phyloP scores from a whole-genome alignment of 2,888 invertebrate genomes.

The Drosophila picticornis region DNA sequence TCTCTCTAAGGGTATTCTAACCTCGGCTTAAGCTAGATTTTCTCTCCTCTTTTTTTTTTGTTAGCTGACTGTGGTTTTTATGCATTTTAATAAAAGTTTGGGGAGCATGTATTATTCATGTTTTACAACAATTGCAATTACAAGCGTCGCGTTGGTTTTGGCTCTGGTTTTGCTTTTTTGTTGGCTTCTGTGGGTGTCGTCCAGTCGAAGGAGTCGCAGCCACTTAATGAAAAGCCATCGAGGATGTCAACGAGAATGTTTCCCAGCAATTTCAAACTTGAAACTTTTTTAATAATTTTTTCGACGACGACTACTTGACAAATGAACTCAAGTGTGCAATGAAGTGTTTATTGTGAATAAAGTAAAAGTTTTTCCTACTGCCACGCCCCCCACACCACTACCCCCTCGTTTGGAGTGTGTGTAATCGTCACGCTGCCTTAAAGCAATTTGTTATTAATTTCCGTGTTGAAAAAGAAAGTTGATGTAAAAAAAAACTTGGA shows the following conservation, averaged over 20 bases:
- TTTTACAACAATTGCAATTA: slow-evolving; percentile 72
- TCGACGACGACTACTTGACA: slow-evolving; percentile 58
- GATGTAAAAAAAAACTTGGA: slow-evolving; percentile 37
- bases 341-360: slow-evolving; percentile 77
- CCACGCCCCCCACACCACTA: slow-evolving; percentile 22
- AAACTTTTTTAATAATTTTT: slow-evolving; percentile 78
- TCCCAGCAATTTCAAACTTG: slow-evolving; percentile 33
- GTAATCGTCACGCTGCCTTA: slow-evolving; percentile 71
- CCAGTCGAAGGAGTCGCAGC: slow-evolving; percentile 6
- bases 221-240: slow-evolving; percentile 74
- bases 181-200: neutral
- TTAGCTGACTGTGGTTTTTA: slow-evolving; percentile 42
- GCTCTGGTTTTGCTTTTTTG: neutral
- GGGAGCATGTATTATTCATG: slow-evolving; percentile 75
- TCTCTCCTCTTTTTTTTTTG: neutral
- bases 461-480: slow-evolving; percentile 68
- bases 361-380: slow-evolving; percentile 58
- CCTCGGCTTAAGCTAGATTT: neutral
- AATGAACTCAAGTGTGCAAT: slow-evolving; percentile 80
- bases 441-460: slow-evolving; percentile 82
- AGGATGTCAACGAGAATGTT: slow-evolving; percentile 24
- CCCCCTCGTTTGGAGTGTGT: slow-evolving; percentile 7
- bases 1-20: neutral
- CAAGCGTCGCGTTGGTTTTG: slow-evolving; percentile 25
- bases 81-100: slow-evolving; percentile 75